phyloP scores from a whole-genome alignment of 2,113 vertebrate species.

The Chiloscyllium plagiosum region DNA sequence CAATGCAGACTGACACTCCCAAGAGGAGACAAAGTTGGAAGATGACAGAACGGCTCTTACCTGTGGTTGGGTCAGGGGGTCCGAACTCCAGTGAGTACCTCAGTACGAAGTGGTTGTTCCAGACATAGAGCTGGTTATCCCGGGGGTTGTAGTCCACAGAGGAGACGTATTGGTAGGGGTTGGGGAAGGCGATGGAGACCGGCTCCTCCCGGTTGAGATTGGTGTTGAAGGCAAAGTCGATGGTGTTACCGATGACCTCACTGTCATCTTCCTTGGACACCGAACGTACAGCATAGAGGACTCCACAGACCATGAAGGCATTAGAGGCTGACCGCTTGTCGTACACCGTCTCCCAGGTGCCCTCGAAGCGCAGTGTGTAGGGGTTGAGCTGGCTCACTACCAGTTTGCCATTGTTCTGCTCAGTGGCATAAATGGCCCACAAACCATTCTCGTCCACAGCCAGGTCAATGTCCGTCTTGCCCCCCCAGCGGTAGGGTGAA shows the following conservation, averaged over 20 bases:
- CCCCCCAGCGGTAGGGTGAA: conserved; percentile 88
- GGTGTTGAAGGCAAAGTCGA: conserved; percentile 88
- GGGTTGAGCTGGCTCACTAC: conserved; percentile 91
- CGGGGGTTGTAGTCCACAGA: conserved; percentile 91
- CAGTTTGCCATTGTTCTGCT: conserved; percentile 77
- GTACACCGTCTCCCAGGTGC: conserved; percentile 87
- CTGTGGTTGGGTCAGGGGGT: conserved; percentile 71
- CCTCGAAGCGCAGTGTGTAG: conserved; percentile 87
- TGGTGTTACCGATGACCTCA: conserved; percentile 75
- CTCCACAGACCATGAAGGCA: conserved; percentile 92
- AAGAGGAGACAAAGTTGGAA: not conserved
- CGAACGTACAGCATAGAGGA: conserved; percentile 83
- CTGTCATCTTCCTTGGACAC: conserved; percentile 90
- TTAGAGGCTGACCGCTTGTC: conserved; percentile 90
- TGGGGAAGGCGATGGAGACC: conserved; percentile 76
- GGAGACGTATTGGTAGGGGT: conserved; percentile 89
- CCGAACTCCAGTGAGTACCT: conserved; percentile 83
- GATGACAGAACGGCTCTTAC: conserved; percentile 49
- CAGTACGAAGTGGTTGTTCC: conserved; percentile 92
- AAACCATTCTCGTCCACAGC: conserved; percentile 88
- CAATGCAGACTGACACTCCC: not conserved
- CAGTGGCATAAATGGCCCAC: conserved; percentile 91
- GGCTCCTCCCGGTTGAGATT: conserved; percentile 72
- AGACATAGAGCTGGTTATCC: conserved; percentile 91
- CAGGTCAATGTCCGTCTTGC: conserved; percentile 88